Evolutionary conservation across 2,113 vertebrate species (phyloP).

Genomic region (Pseudorhombus dupliciocellatus): DNA sequence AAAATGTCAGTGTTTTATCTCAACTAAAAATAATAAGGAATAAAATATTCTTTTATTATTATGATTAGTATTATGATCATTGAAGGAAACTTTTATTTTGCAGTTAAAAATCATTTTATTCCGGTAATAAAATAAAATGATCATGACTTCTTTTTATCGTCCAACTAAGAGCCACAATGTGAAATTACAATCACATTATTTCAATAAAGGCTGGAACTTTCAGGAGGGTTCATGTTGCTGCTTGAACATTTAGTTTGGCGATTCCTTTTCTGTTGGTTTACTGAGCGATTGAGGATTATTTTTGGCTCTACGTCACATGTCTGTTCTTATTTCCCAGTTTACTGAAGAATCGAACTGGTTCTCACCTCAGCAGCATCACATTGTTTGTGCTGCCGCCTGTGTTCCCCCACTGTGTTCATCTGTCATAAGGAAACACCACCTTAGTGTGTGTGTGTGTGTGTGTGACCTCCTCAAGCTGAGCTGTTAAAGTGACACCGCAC

Average conservation of each 20-base stretch:
- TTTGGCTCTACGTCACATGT: too few relatives aligned
- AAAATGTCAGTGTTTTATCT: too few relatives aligned
- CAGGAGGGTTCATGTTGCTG: background rate
- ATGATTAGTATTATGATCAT: too few relatives aligned
- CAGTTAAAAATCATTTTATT: too few relatives aligned
- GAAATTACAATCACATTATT: too few relatives aligned
- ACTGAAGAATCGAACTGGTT: background rate
- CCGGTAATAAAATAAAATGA: too few relatives aligned
- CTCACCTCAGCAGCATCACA: background rate
- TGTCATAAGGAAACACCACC: background rate
- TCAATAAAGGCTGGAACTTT: background rate
- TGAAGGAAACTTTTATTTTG: too few relatives aligned
- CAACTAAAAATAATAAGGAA: too few relatives aligned
- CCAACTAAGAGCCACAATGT: too few relatives aligned
- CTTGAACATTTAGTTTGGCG: background rate
- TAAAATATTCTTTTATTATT: too few relatives aligned
- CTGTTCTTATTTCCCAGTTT: background rate
- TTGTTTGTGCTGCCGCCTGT: background rate
- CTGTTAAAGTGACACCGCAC: slow-evolving; percentile 1
- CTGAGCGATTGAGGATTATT: background rate
- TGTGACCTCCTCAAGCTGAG: slow-evolving; percentile 14
- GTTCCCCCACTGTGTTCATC: background rate
- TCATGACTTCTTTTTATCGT: too few relatives aligned
- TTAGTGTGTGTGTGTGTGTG: slow-evolving; percentile 1
- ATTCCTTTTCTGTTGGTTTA: background rate